phyloP scores from a whole-genome alignment of 2,113 vertebrate genomes.

The Scytalopus superciliaris region DNA sequence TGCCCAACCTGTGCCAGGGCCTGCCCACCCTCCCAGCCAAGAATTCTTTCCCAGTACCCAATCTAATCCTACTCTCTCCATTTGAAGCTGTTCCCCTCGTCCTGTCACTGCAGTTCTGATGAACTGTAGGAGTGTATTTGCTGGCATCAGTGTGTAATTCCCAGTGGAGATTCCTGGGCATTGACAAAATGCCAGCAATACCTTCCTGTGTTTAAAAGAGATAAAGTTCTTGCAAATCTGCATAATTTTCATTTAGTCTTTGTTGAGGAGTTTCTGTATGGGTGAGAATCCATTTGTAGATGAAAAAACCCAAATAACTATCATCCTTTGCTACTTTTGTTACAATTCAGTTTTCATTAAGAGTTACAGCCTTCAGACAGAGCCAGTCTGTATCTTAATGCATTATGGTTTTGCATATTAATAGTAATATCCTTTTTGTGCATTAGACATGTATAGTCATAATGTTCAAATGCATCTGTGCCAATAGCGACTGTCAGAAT shows the following conservation, averaged over 20 bases:
- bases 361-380: background rate
- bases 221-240: background rate
- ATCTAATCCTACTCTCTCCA: background rate
- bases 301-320: background rate
- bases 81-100: background rate
- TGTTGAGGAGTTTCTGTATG: background rate
- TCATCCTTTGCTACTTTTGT: background rate
- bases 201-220: background rate
- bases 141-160: background rate
- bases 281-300: background rate
- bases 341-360: slow-evolving; percentile 25
- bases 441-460: background rate
- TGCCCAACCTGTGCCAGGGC: background rate
- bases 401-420: background rate
- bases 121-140: background rate
- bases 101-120: background rate
- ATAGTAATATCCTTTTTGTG: background rate
- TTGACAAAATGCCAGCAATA: background rate
- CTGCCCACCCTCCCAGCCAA: background rate
- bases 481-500: background rate
- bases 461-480: background rate
- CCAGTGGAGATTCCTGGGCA: background rate
- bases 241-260: background rate
- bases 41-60: background rate
- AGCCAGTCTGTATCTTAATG: background rate